These are phyloP conservation scores for Procavia capensis DNA, from an alignment of 2,113 vertebrate genomes.

Conservation along the genomic window DNA sequence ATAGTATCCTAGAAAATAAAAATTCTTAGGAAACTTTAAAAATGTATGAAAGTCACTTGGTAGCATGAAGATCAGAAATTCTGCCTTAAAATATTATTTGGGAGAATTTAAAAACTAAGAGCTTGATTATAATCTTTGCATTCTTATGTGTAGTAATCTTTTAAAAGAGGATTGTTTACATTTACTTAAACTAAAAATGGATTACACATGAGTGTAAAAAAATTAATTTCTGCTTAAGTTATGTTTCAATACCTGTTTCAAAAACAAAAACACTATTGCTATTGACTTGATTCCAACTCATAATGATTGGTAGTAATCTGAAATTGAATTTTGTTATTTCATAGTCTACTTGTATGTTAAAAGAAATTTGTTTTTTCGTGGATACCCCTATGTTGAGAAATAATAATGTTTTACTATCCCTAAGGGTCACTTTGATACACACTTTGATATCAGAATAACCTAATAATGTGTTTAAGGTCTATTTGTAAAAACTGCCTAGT, in stretches of 20 bases:
- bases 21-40: constrained; percentile 45
- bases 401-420: neutral
- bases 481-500: constrained; percentile 30
- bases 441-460: neutral
- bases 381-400: too few species aligned
- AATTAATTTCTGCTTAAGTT: constrained; percentile 23
- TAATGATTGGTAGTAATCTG: neutral
- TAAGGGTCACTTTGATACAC: neutral
- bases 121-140: constrained; percentile 49
- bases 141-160: constrained; percentile 48
- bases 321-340: neutral
- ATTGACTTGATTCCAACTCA: too few species aligned
- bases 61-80: constrained; percentile 11
- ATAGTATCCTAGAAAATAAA: constrained; percentile 55
- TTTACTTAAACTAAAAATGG: constrained; percentile 36
- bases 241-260: neutral
- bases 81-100: constrained; percentile 34
- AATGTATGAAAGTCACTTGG: constrained; percentile 43
- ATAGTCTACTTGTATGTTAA: neutral
- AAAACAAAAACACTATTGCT: too few species aligned
- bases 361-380: too few species aligned
- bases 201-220: neutral
- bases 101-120: constrained; percentile 32
- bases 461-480: neutral
- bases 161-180: neutral